Base-by-base conservation (phyloP, 92 coral and sea anemone species). In the Phenganax subtilis region DNA sequence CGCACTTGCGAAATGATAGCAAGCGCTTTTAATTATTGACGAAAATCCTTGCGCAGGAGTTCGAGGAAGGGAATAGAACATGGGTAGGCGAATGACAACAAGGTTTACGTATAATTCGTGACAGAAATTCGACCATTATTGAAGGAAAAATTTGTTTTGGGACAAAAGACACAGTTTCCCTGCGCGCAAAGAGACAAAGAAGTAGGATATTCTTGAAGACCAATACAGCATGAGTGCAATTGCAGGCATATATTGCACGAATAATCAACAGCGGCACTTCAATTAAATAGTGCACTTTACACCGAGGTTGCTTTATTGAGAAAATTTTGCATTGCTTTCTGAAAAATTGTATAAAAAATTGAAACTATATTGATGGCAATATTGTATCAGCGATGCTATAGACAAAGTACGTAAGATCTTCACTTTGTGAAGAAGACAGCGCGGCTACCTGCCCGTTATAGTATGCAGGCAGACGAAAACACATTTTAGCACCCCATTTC, bases 181-280 rank as follows among this genome's bases (percentile, higher is more conserved):
- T 52, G 31, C 29, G 73, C 52, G 73, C 31, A 53, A 37, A 3
- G 47, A 68, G 10, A 76, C 81, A 76, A 76, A 58, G 67, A 76
- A 76, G 81, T 76, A 70, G 81, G 81, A 57, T 59, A 76, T 52
- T 70, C 81, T 76, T 29, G 71, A 31, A 76, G 67, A 69, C 81
- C 81, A 76, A 76, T 76, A 76, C 70, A 76, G 67, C 59, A 53
- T 55, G 77, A 5, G 77, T 16, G 75, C 75, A 71, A 71, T 71
- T 16, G 55, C 75, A 54, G 59, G 11, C 44, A 75, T n/a, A 30
- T 68, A 30, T 14, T 68, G 73, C 73, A 68, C 29, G 31, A 30
- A 30, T 68, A 68, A 68, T 68, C 73, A 68, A 8, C 14, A 6
- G 73, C 73, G 52, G 73, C 73, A 64, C 10, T 53, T 68, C 10